Evolutionary conservation across 2,888 invertebrate genomes (phyloP), one percentile per base, ranked within the genome.

Genomic region (Dicycla oo): DNA sequence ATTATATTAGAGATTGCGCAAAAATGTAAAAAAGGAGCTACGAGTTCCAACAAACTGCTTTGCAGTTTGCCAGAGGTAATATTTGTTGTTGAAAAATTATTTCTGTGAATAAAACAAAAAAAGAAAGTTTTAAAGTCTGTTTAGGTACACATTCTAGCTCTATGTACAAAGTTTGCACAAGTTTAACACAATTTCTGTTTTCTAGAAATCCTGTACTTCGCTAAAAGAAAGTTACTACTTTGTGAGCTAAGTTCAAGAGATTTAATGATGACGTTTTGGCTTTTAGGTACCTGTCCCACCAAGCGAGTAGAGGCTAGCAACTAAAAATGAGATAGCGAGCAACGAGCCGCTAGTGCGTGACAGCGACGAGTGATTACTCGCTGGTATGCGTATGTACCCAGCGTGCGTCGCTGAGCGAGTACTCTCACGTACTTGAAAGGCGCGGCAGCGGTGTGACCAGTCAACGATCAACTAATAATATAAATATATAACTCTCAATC

Each of bases 221-320:
- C 26, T 56, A 18, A 47, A 45, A 71, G 11, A 40, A 40, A 72
- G 47, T 18, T 30, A 40, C n/a, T 3, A 72, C 13, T 69, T 38
- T 43, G 34, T 45, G 3, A 34, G 23, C 10, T 4, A 38, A 43
- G 23, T 23, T 69, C 13, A 34, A 2, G 15, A 34, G 6, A 23
- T 53, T 70, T 45, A 38, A 4, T 53, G 23, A 20, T n/a, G 23
- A 26, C 8, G 18, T 30, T 53, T 53, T 53, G 3, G 8, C 15
- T 53, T 53, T 53, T 15, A n/a, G 15, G 30, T 1, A 30, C 15
- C 6, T 30, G 30, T 51, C 20, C 26, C 3, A 30, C n/a, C 0
- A 30, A 53, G 15, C 4, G 15, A 61, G 20, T 26, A 8, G 20
- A 30, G n/a, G 15, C 20, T 47, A 20, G 20, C 10, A 30, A 15